Conservation (phyloP, 2,888 invertebrate species). For the Crocallis elinguaria region DNA sequence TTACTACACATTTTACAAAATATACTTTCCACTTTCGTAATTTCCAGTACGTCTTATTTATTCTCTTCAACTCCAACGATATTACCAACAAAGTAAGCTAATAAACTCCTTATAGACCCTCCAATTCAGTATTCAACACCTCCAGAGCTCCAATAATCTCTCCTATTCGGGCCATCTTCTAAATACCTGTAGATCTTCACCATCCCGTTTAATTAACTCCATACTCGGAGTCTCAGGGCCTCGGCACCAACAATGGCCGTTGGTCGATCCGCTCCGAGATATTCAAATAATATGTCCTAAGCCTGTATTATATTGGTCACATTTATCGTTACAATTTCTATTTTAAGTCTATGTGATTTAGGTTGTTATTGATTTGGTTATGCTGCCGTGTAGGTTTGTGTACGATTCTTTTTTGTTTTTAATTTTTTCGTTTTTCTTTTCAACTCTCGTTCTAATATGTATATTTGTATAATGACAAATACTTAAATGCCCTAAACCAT, state of each 20-base stretch:
- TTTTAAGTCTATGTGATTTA: slow-evolving; percentile 11
- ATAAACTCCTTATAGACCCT: slow-evolving; percentile 34
- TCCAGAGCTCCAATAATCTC: slow-evolving; percentile 49
- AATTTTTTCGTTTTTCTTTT: neutral
- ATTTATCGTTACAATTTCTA: slow-evolving; percentile 37
- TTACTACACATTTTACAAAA: too few relatives aligned
- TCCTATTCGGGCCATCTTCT: slow-evolving; percentile 60
- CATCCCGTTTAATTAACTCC: slow-evolving; percentile 83
- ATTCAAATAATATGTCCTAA: slow-evolving; percentile 84
- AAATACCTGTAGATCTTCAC: slow-evolving; percentile 78
- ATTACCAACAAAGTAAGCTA: slow-evolving; percentile 22
- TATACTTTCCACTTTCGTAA: too few relatives aligned
- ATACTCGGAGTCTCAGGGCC: slow-evolving; percentile 62
- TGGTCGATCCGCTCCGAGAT: slow-evolving; percentile 79
- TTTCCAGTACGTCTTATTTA: neutral
- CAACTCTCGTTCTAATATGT: too few relatives aligned
- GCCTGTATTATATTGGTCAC: slow-evolving; percentile 74
- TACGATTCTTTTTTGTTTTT: neutral
- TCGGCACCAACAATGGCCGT: slow-evolving; percentile 72
- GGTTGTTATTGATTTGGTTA: slow-evolving; percentile 14
- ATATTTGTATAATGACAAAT: too few relatives aligned
- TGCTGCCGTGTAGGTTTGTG: neutral
- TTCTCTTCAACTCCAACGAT: slow-evolving; percentile 3
- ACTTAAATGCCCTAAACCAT: too few relatives aligned
- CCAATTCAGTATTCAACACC: slow-evolving; percentile 50